Conservation (phyloP, 2,797 vertebrate genomes). For the Epinephelus awoara region DNA sequence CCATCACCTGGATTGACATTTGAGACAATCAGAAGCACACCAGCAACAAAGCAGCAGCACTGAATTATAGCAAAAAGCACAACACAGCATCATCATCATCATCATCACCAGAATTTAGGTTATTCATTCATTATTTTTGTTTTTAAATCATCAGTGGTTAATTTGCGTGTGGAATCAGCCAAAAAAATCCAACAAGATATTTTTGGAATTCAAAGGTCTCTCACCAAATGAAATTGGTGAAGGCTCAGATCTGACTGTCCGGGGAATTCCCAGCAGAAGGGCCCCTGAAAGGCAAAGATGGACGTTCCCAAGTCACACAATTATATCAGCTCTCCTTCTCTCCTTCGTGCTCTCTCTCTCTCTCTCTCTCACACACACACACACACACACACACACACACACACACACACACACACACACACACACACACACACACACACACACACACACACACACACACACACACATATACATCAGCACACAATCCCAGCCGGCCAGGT, state of each 20-base stretch:
- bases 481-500: constrained; percentile 68
- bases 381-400: not conserved
- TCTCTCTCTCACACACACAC: not conserved
- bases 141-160: constrained; percentile 72
- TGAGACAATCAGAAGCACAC: constrained; percentile 61
- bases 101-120: constrained; percentile 66
- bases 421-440: too few species aligned
- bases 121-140: constrained; percentile 61
- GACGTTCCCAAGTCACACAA: constrained; percentile 89
- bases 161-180: constrained; percentile 81
- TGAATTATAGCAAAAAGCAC: constrained; percentile 71
- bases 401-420: constrained; percentile 36
- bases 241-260: constrained; percentile 90
- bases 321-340: constrained; percentile 83
- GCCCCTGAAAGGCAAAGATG: constrained; percentile 91
- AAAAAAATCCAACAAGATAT: constrained; percentile 80
- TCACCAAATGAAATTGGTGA: constrained; percentile 91
- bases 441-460: constrained; percentile 22
- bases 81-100: constrained; percentile 59
- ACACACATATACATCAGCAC: constrained; percentile 50
- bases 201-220: constrained; percentile 86
- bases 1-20: constrained; percentile 54
- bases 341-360: constrained; percentile 27
- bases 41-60: constrained; percentile 74
- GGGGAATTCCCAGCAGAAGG: constrained; percentile 89